Evolutionary conservation across 2,797 vertebrate genomes (phyloP).

Genomic region (Propithecus perrieri): DNA sequence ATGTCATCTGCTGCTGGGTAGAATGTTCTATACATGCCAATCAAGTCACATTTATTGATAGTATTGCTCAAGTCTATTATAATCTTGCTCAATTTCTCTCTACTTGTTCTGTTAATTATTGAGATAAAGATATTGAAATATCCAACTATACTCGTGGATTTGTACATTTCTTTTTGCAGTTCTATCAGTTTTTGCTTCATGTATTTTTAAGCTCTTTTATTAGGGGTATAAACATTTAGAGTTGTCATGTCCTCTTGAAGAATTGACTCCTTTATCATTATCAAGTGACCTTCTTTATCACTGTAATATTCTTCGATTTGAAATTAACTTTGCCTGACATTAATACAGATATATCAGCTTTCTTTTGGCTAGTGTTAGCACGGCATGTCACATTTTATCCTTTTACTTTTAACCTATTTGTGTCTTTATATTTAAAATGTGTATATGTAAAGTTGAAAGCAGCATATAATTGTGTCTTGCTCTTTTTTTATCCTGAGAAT

Average conservation of each 20-base stretch:
- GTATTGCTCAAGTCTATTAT: background rate
- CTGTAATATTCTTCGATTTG: background rate
- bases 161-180: background rate
- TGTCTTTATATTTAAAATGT: background rate
- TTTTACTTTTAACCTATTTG: background rate
- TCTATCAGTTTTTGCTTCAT: background rate
- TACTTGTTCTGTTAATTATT: constrained; percentile 12
- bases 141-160: background rate
- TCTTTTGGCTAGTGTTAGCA: background rate
- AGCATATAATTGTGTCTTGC: background rate
- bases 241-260: background rate
- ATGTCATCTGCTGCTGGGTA: background rate
- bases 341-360: background rate
- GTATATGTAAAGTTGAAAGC: background rate
- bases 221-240: background rate
- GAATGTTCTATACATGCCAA: background rate
- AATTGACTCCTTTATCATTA: background rate
- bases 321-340: background rate
- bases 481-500: background rate
- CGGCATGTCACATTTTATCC: background rate
- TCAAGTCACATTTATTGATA: background rate
- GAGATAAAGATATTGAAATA: background rate
- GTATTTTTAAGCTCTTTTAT: background rate
- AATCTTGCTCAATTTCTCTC: background rate
- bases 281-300: background rate